Percentiles rank a stretch among this genome's conserved stretches.
Conservation (phyloP, 1,140 invertebrate species). For the Drosophila prosaltans region DNA sequence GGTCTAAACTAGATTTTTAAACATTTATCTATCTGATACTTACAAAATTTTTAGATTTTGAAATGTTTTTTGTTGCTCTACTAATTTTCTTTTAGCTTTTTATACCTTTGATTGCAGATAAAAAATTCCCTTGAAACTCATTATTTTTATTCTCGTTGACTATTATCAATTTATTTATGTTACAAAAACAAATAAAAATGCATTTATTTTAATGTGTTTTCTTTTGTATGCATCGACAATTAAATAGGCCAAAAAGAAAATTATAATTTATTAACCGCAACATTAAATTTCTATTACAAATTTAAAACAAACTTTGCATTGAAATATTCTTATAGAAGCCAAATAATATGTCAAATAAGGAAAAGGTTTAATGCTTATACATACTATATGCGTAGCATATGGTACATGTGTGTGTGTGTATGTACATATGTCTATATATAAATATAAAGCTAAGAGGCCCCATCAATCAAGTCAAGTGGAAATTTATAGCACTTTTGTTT, state of each 20-base stretch:
- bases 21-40: no score
- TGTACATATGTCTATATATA: conserved; percentile 24
- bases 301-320: conserved; percentile 23
- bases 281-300: conserved; percentile 24
- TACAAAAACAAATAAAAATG: not conserved
- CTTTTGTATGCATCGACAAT: conserved; percentile 1
- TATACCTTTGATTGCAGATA: no score
- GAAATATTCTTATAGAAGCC: conserved; percentile 11
- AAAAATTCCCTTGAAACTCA: no score
- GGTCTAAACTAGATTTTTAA: no score
- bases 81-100: no score
- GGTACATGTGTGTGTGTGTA: conserved; percentile 4
- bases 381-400: conserved; percentile 5
- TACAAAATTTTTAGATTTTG: no score
- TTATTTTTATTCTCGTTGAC: no score
- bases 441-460: conserved; percentile 52
- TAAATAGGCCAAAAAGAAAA: conserved; percentile 4
- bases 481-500: conserved; percentile 82
- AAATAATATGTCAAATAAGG: conserved; percentile 44
- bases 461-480: conserved; percentile 81
- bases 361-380: conserved; percentile 40
- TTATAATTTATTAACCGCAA: conserved; percentile 35
- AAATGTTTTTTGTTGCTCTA: no score
- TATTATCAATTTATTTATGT: not conserved
- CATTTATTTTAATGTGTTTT: not conserved